phyloP scores from a whole-genome alignment of 1,140 invertebrate genomes.

The Heliconius himera region DNA sequence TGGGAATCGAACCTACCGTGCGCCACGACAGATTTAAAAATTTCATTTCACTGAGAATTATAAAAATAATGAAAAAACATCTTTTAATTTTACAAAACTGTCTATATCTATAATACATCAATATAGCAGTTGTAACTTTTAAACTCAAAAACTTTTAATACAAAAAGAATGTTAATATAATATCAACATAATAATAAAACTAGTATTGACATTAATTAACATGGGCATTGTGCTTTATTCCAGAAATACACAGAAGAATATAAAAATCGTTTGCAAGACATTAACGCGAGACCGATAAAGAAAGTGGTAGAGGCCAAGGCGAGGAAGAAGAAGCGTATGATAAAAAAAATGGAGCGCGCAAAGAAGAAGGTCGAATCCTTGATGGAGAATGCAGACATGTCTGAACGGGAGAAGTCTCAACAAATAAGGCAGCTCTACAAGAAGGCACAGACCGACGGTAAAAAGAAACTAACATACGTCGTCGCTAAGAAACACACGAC shows the following conservation, averaged over 20 bases:
- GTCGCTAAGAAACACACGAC: constrained; percentile 95
- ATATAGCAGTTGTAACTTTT: too few species aligned
- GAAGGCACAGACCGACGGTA: constrained; percentile 91
- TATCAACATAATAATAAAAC: neutral
- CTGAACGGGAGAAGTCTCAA: constrained; percentile 94
- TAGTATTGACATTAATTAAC: neutral
- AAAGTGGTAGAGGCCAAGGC: constrained; percentile 99
- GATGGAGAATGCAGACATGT: constrained; percentile 94
- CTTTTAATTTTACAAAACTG: too few species aligned
- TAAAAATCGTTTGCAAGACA: constrained; percentile 89
- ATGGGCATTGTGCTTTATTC: neutral
- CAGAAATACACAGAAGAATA: constrained; percentile 84
- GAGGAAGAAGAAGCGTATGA: constrained; percentile 95
- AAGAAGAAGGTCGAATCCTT: constrained; percentile 97
- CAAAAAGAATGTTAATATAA: too few species aligned
- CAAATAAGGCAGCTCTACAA: constrained; percentile 97
- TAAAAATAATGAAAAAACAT: too few species aligned
- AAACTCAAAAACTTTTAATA: too few species aligned
- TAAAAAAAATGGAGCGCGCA: constrained; percentile 94
- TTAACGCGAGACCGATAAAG: constrained; percentile 97
- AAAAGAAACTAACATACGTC: constrained; percentile 96
- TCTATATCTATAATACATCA: too few species aligned
- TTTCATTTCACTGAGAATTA: too few species aligned
- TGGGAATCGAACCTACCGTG: too few species aligned
- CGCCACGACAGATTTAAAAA: too few species aligned